Evolutionary conservation across 1,140 invertebrate genomes (phyloP), one percentile per base, ranked within the genome.

Genomic region (Heliconius nattereri): DNA sequence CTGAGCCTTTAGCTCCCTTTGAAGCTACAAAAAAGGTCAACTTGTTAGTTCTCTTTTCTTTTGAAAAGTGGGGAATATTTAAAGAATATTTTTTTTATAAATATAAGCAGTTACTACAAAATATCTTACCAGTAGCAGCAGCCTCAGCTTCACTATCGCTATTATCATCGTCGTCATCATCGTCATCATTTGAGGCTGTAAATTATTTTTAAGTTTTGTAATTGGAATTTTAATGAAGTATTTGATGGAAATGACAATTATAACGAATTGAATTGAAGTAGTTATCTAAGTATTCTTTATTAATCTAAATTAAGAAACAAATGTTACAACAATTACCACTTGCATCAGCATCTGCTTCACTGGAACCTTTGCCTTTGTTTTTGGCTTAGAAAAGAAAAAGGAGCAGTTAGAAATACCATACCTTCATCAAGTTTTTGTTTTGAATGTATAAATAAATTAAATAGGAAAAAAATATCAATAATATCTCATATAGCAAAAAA

Each of bases 291-390:
- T 7, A 32, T 32, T 32, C 32, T 0, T 32, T 32, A 32, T 32
- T 32, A 32, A 32, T 32, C 7, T 32, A 7, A 32, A 35, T 9
- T 57, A 60, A 26, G 26, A n/a, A 66, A 11, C 3, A 26, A 26
- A 66, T 66, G 3, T 66, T 3, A 57, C 1, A 57, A 60, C 16
- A 71, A 6, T 76, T 60, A 76, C 57, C 29, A 52, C n/a, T 74
- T 1, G 73, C 57, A 16, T 70, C 60, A 76, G 57, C 57, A 45
- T 16, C n/a, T 3, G 73, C 66, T 26, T 66, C 20, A 57, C 74
- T 79, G 35, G 78, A 60, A 45, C 70, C 73, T n/a, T 23, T 71
- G 32, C 78, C 78, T 23, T 29, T 45, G n/a, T 71, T 75, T 26
- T 52, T 66, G 29, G 73, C 73, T 79, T 40, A 57, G 71, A 75